Conservation (phyloP, 2,888 invertebrate genomes). For the Tetheella fluctuosa region DNA sequence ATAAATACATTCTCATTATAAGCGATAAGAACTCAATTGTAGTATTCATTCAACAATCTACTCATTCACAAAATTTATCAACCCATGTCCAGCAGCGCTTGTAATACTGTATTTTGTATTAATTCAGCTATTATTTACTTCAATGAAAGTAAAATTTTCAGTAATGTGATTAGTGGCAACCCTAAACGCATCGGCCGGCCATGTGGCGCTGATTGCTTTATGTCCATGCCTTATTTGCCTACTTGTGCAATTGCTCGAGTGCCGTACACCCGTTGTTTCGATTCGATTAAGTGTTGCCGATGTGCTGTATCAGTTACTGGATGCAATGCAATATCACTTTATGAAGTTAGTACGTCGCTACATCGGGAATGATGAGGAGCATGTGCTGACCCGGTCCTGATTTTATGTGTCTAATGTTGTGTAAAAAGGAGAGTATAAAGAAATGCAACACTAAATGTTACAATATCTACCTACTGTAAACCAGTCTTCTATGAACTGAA, state of each 20-base stretch:
- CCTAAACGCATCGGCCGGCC: conserved; percentile 18
- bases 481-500: too few relatives aligned
- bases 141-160: neutral
- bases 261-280: conserved; percentile 21
- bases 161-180: neutral
- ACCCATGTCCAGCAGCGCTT: too few relatives aligned
- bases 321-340: conserved; percentile 17
- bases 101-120: neutral
- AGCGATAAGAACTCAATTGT: too few relatives aligned
- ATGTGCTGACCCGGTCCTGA: conserved; percentile 24
- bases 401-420: neutral
- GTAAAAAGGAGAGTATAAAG: neutral
- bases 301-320: conserved; percentile 33
- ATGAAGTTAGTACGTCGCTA: conserved; percentile 9
- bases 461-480: too few relatives aligned
- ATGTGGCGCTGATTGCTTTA: conserved; percentile 26
- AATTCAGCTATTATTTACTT: neutral
- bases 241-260: conserved; percentile 46
- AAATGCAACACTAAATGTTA: neutral
- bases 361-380: conserved; percentile 31
- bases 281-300: conserved; percentile 23
- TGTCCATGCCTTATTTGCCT: conserved; percentile 44
- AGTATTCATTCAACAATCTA: too few relatives aligned
- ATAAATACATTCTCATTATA: too few relatives aligned
- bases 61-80: too few relatives aligned